Base-by-base conservation (phyloP, 2,888 invertebrate species). In the Aspidiotus destructor region DNA sequence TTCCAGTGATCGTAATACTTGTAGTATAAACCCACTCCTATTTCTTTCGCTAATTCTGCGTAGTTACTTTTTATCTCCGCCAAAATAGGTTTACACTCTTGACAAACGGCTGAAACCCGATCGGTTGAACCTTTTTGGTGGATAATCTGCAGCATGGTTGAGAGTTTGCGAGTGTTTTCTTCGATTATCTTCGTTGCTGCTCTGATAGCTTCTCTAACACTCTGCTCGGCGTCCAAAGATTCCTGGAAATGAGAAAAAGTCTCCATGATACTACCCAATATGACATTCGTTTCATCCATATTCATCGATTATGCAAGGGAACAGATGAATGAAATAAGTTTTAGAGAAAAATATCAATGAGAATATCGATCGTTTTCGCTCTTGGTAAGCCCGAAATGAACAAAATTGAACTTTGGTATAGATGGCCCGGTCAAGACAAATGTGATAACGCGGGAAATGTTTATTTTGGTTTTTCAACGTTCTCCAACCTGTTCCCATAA, bases 1-100 rank as follows among this genome's bases (percentile, higher is more conserved):
- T 87, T 82, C 94, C 94, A 95, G 74, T 90, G 89, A 74, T 94
- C 93, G 72, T 90, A 86, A 76, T 87, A 95, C 73, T 90, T 83
- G 77, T 90, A 93, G 78, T 89, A 94, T 74, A 92, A 89, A 61
- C 86, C 85, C 1, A 79, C 72, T 0, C 92, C 90, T 44, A 94
- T 82, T 67, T 87, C 80, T 55, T 78, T 76, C 17, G 84, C 82
- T 54, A 94, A 79, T 72, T 81, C 82, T 3, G 77, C 76, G 75
- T 87, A 92, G 13, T 86, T 84, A 40, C 80, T 77, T 8, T 82
- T 80, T 0, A 90, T 84, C 10, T 82, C 81, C 58, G 81, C 83
- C 74, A 92, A 87, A 69, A 85, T 76, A 72, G 83, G 79, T 41
- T 88, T 80, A 0, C 87, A 86, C 73, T 81, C 81, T 2, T 77